Percentiles rank a stretch among this genome's conserved stretches.
Evolutionary conservation across 2,888 invertebrate genomes (phyloP).

Genomic region (Trichacis sp.): DNA sequence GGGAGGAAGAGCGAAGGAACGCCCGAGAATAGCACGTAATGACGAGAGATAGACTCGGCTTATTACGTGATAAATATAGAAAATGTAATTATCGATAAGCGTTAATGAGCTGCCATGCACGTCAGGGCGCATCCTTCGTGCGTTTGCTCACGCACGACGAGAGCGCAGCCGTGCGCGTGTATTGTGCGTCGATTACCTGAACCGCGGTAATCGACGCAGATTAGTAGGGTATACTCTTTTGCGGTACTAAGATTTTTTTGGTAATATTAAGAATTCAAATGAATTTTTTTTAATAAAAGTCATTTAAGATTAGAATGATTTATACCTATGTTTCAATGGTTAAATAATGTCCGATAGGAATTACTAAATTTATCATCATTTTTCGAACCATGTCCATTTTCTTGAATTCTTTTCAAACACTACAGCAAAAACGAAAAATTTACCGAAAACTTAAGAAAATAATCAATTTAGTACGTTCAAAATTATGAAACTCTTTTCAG

Average conservation of each 20-base stretch:
- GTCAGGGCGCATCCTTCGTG: constrained; percentile 53
- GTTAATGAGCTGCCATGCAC: constrained; percentile 60
- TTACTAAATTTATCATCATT: too few species aligned
- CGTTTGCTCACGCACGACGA: constrained; percentile 62
- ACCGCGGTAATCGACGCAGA: constrained; percentile 28
- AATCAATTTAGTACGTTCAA: too few species aligned
- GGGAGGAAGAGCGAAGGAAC: constrained; percentile 41
- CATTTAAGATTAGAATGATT: too few species aligned
- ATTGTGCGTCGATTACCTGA: constrained; percentile 35
- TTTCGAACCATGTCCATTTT: not conserved
- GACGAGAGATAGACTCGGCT: constrained; percentile 59
- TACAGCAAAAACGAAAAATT: too few species aligned
- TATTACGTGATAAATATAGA: constrained; percentile 65
- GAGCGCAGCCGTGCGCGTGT: constrained; percentile 41
- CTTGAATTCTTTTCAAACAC: too few species aligned
- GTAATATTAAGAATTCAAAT: too few species aligned
- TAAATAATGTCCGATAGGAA: too few species aligned
- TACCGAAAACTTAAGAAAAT: too few species aligned
- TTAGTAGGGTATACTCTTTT: not conserved
- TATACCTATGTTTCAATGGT: too few species aligned
- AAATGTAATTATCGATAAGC: constrained; percentile 67
- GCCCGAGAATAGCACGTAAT: constrained; percentile 52
- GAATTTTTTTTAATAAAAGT: too few species aligned
- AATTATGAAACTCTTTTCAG: too few species aligned
- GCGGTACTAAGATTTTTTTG: too few species aligned